phyloP scores from a whole-genome alignment of 2,113 vertebrate species.

The Pseudorectes ferrugineus region DNA sequence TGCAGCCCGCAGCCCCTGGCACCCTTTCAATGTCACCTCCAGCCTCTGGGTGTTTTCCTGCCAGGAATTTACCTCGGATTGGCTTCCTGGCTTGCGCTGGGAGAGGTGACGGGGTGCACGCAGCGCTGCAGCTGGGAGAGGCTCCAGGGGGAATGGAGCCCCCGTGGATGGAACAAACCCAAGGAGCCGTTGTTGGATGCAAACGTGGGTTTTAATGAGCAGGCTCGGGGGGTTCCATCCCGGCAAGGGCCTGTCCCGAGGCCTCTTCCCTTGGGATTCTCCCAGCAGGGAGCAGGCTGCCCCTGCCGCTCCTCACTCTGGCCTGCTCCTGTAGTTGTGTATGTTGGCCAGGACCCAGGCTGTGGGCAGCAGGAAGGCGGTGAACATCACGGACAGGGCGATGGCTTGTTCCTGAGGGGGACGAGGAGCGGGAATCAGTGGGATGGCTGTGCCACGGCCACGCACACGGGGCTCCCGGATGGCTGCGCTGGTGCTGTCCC shows the following conservation, averaged over 20 bases:
- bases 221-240: too few species aligned
- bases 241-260: accelerated
- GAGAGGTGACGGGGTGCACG: accelerated
- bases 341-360: conserved; percentile 75
- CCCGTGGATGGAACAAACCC: accelerated
- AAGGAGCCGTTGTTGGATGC: accelerated
- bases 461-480: accelerated
- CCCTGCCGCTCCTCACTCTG: neutral
- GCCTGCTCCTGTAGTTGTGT: conserved; percentile 63
- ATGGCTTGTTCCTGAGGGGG: conserved; percentile 70
- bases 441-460: accelerated
- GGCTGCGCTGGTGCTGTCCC: accelerated
- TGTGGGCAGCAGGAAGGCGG: conserved; percentile 53
- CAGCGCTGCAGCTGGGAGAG: accelerated
- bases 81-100: neutral
- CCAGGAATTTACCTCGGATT: neutral
- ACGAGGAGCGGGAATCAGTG: neutral
- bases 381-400: neutral
- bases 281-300: accelerated
- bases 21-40: accelerated
- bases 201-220: neutral
- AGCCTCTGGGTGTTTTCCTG: neutral
- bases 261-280: neutral
- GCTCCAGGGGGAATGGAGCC: neutral
- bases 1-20: accelerated